A percentile compares a stretch with the other conserved stretches of the same genome.
Conservation (phyloP, 2,797 vertebrate species). For the Alcedo quadribrachys region DNA sequence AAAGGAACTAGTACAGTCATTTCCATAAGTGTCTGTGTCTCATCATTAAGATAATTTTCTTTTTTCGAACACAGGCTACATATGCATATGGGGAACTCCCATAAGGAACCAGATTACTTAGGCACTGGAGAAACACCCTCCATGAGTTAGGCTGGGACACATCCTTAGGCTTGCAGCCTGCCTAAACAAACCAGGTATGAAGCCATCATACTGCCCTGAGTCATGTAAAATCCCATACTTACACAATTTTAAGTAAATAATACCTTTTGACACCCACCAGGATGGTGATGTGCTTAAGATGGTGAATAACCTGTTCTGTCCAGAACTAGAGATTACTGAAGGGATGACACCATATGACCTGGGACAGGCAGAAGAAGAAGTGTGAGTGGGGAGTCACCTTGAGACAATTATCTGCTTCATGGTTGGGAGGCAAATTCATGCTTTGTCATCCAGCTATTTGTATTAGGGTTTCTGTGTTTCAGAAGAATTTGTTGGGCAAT, state of each 20-base stretch:
- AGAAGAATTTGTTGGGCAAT: background rate
- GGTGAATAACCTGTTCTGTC: background rate
- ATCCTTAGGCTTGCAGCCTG: background rate
- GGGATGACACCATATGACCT: rapidly evolving
- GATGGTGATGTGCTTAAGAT: background rate
- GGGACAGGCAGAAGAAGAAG: background rate
- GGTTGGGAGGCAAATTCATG: rapidly evolving
- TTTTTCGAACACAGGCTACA: background rate
- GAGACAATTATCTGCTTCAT: background rate
- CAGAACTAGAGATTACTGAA: background rate
- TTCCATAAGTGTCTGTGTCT: background rate
- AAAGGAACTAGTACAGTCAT: background rate
- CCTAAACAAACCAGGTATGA: background rate
- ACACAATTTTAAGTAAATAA: rapidly evolving
- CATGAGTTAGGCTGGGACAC: background rate
- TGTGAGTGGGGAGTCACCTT: rapidly evolving
- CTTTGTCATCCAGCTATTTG: background rate
- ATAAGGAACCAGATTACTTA: background rate
- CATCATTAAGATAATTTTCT: background rate
- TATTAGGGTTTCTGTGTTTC: background rate
- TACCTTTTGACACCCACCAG: background rate
- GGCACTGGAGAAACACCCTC: background rate
- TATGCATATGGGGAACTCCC: background rate
- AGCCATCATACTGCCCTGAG: background rate
- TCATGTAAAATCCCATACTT: background rate